Percentiles rank a stretch among this genome's conserved stretches.
Conservation (phyloP, 2,888 invertebrate species). For the Drosophila subsilvestris region DNA sequence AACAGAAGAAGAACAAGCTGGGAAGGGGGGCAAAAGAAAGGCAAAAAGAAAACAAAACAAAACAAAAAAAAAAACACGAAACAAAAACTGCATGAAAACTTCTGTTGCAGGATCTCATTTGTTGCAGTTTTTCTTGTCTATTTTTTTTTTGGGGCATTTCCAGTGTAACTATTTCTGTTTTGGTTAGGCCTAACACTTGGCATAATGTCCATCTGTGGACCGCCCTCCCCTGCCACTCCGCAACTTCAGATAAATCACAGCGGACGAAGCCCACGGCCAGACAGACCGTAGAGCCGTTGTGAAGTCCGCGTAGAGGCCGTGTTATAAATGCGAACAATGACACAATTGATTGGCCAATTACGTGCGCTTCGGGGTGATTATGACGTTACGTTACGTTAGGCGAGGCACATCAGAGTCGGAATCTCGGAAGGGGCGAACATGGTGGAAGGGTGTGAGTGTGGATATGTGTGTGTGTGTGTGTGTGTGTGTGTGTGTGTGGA, state of each 20-base stretch:
- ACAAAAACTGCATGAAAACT: constrained; percentile 68
- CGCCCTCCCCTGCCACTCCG: not conserved
- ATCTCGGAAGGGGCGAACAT: constrained; percentile 1
- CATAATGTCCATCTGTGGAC: not conserved
- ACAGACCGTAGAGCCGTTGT: constrained; percentile 21
- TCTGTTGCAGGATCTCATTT: constrained; percentile 56
- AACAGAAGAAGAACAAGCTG: constrained; percentile 26
- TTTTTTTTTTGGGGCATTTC: constrained; percentile 3
- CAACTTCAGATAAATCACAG: constrained; percentile 78
- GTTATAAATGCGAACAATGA: constrained; percentile 77
- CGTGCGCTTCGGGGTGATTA: constrained; percentile 82
- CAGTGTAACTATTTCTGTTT: constrained; percentile 14
- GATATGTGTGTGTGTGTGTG: constrained; percentile 57
- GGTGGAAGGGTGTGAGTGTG: constrained; percentile 7
- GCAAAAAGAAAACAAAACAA: constrained; percentile 48
- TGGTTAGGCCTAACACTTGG: constrained; percentile 60
- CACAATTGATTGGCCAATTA: constrained; percentile 85
- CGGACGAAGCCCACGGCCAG: constrained; percentile 56
- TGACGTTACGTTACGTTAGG: constrained; percentile 79
- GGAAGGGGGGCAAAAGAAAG: constrained; percentile 9
- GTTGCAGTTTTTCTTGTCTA: constrained; percentile 24
- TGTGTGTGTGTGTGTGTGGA: constrained; percentile 49
- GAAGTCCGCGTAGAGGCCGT: constrained; percentile 60
- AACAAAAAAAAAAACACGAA: constrained; percentile 3
- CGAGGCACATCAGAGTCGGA: constrained; percentile 41